Base-by-base conservation (phyloP, 1,140 invertebrate species). In the Drosophila bocki region DNA sequence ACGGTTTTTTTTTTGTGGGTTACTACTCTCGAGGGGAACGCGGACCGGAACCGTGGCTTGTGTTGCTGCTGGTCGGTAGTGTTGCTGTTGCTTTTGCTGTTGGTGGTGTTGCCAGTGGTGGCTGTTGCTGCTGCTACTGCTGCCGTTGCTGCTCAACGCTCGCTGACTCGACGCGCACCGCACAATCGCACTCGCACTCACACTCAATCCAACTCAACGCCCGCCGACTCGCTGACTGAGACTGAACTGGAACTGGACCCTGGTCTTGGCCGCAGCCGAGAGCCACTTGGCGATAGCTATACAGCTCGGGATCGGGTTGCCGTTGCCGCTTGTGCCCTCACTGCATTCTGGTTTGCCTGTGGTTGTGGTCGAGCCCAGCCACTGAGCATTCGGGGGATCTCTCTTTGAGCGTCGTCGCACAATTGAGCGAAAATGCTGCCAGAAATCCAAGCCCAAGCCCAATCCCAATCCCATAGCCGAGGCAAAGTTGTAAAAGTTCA, bases 171-270 rank as follows among this genome's bases (percentile, higher is more conserved):
- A 78, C 51, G 72, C 72, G 72, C 72, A 67, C 62, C 65, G 62
- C 65, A 69, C 61, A 54, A 37, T 68, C 59, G 59, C 59, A 61
- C 58, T 67, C 67, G 67, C 61, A 70, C 67, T 70, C 62, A 64
- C 82, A 85, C 82, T 84, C 82, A 85, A 78, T 78, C 81, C 81
- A 81, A 86, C 85, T 84, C 72, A 74, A 70, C 67, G 67, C 67
- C 56, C 70, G 71, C 67, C 67, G 67, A 70, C 62, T 70, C 62
- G 62, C 67, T 54, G 83, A 77, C 75, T 83, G 81, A 76, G 82
- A 86, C 71, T 78, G 74, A 84, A 60, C 65, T 60, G 57, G 57
- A 75, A 53, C 65, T 44, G 62, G 60, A 64, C 47, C 62, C 51
- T 54, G 51, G 51, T 54, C 51, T 54, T 22, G 51, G 51, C 65